A percentile compares a stretch with the other conserved stretches of the same genome.
These are phyloP conservation scores for Dryomyza anilis DNA, from an alignment of 2,888 invertebrate genomes.

Conservation along the genomic window DNA sequence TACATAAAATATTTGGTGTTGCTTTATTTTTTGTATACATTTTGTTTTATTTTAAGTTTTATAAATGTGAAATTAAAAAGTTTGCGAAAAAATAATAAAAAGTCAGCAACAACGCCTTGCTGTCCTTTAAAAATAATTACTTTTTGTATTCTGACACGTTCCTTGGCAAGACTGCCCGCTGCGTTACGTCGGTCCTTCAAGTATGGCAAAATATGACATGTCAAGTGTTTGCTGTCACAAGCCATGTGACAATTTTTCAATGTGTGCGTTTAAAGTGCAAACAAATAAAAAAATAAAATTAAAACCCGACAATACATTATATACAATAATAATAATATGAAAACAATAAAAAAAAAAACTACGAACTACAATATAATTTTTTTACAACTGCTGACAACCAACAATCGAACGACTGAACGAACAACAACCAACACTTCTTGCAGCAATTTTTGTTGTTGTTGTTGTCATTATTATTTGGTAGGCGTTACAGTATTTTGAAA, in stretches of 20 bases:
- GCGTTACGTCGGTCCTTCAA: neutral
- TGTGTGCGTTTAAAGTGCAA: neutral
- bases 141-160: neutral
- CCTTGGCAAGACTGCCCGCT: neutral
- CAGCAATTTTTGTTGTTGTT: neutral
- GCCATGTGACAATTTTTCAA: conserved; percentile 3
- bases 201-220: conserved; percentile 4
- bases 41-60: neutral
- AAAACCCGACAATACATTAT: neutral
- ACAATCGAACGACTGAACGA: neutral
- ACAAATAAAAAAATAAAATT: neutral
- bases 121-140: neutral
- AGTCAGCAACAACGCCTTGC: neutral
- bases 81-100: neutral
- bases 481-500: conserved; percentile 8
- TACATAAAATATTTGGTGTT: too few species aligned
- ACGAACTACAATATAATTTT: too few species aligned
- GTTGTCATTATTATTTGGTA: conserved; percentile 15
- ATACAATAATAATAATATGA: neutral
- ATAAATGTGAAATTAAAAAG: neutral
- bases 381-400: neutral
- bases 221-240: conserved; percentile 18
- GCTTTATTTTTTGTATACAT: neutral
- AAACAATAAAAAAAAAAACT: neutral
- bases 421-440: neutral